A percentile compares a stretch with the other conserved stretches of the same genome.
Conservation (phyloP, 1,140 invertebrate genomes). For the Popillia japonica region DNA sequence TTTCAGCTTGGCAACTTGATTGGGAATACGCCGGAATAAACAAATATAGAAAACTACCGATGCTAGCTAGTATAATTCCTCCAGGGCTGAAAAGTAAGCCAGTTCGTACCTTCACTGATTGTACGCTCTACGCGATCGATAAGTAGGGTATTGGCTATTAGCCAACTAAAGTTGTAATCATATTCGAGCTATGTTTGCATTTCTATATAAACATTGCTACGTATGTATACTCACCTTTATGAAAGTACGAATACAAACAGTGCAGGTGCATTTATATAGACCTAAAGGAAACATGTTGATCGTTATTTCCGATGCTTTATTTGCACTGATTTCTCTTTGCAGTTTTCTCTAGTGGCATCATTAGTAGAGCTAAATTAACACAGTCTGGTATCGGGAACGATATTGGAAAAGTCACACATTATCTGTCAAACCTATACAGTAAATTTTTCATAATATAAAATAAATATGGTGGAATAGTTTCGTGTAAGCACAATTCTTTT, state of each 20-base stretch:
- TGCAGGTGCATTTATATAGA: background rate
- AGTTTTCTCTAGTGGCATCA: too few relatives aligned
- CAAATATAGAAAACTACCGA: background rate
- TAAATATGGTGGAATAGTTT: too few relatives aligned
- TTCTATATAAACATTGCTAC: background rate
- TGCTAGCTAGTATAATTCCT: background rate
- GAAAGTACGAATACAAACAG: background rate
- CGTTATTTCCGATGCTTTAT: too few relatives aligned
- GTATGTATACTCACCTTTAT: background rate
- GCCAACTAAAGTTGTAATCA: background rate
- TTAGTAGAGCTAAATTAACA: too few relatives aligned
- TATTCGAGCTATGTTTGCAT: background rate
- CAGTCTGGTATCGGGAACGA: too few relatives aligned
- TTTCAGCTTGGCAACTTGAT: background rate
- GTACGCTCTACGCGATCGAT: background rate
- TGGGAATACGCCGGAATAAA: background rate
- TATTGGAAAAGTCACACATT: too few relatives aligned
- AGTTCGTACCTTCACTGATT: background rate
- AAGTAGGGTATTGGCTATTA: background rate
- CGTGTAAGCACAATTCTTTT: too few relatives aligned
- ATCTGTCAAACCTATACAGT: too few relatives aligned
- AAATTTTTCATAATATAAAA: too few relatives aligned
- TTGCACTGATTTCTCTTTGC: too few relatives aligned
- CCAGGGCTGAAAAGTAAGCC: background rate
- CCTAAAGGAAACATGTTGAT: too few relatives aligned